Percentiles rank a stretch among this genome's conserved stretches.
Evolutionary conservation across 64 coral and sea anemone species (phyloP).

Genomic region (Montipora efflorescens): DNA sequence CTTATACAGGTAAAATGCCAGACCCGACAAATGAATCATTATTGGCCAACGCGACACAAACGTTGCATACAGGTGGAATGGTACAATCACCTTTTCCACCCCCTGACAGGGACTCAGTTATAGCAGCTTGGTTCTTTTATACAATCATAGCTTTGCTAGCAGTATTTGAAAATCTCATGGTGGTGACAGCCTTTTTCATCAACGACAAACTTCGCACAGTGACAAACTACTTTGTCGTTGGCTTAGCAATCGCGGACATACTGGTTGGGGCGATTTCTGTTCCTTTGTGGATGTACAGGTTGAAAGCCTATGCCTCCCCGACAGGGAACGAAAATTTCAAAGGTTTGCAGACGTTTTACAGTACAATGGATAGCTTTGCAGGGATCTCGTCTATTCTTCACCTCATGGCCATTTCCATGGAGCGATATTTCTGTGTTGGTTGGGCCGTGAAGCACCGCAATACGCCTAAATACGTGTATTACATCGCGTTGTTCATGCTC

Average conservation of each 20-base stretch:
- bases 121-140: constrained; percentile 67
- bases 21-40: not conserved
- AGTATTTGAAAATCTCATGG: constrained; percentile 83
- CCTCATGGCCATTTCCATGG: constrained; percentile 54
- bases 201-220: constrained; percentile 89
- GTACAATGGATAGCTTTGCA: constrained; percentile 17
- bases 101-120: constrained; percentile 51
- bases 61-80: not conserved
- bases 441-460: constrained; percentile 92
- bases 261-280: constrained; percentile 83
- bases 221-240: constrained; percentile 83
- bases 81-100: not conserved
- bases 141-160: constrained; percentile 65
- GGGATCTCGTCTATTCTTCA: constrained; percentile 57
- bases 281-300: constrained; percentile 83
- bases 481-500: constrained; percentile 73
- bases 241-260: constrained; percentile 83
- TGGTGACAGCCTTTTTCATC: constrained; percentile 79
- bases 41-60: not conserved
- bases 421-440: constrained; percentile 84
- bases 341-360: not conserved
- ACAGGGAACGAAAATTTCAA: not conserved
- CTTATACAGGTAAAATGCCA: not conserved
- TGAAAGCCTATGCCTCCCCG: constrained; percentile 8
- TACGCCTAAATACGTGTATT: constrained; percentile 76